Evolutionary conservation across 2,888 invertebrate genomes (phyloP).

Genomic region (Megaustenia siamemsis): DNA sequence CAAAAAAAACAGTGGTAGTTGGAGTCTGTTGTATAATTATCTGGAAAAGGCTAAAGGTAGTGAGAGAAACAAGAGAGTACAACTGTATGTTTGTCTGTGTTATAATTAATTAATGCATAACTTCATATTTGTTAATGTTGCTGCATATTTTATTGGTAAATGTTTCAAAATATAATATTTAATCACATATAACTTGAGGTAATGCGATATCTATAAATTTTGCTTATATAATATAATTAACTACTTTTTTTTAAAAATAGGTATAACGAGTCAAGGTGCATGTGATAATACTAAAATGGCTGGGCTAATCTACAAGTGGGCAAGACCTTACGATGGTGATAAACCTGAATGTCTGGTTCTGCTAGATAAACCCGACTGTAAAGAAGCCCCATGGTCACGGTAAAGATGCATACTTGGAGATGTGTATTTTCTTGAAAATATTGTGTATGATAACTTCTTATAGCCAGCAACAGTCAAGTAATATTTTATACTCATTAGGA

Average conservation of each 20-base stretch:
- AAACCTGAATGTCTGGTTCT: slow-evolving; percentile 76
- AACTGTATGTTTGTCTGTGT: no score
- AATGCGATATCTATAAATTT: neutral
- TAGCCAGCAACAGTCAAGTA: no score
- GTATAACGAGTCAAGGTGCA: slow-evolving; percentile 61
- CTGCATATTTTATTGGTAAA: no score
- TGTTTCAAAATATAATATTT: no score
- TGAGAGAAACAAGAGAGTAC: no score
- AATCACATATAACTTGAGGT: no score
- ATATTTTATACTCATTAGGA: no score
- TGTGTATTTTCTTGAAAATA: no score
- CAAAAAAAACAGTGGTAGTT: slow-evolving; percentile 72
- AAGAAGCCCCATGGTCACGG: slow-evolving; percentile 77
- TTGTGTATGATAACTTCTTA: no score
- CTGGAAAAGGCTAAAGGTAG: slow-evolving; percentile 74
- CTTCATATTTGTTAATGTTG: no score
- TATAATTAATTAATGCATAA: no score
- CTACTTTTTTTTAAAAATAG: slow-evolving; percentile 63
- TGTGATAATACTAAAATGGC: slow-evolving; percentile 66
- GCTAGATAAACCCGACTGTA: slow-evolving; percentile 73
- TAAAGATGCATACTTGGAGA: slow-evolving; percentile 59
- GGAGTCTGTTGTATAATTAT: slow-evolving; percentile 76
- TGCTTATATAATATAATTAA: no score
- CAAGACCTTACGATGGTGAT: slow-evolving; percentile 72
- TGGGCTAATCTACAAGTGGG: slow-evolving; percentile 74